phyloP scores from a whole-genome alignment of 2,113 vertebrate genomes.

The Tyto alba region DNA sequence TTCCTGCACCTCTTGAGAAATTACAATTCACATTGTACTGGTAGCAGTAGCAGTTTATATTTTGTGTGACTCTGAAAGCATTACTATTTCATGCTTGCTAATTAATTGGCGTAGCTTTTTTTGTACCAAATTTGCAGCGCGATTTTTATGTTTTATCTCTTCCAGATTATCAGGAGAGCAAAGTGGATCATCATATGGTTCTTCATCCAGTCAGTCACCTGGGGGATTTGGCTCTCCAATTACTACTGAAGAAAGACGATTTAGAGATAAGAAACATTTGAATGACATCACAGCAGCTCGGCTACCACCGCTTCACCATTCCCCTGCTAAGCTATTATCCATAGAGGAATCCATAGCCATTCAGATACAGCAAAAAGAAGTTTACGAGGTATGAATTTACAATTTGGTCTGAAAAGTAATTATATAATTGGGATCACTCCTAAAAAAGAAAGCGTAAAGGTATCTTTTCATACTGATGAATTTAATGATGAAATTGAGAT shows the following conservation, averaged over 20 bases:
- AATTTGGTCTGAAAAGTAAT: neutral
- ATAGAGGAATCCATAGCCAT: slow-evolving; percentile 84
- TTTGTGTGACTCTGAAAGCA: neutral
- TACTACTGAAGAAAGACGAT: slow-evolving; percentile 72
- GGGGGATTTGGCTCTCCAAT: slow-evolving; percentile 38
- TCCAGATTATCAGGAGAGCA: slow-evolving; percentile 72
- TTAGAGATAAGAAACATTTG: slow-evolving; percentile 83
- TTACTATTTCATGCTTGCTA: neutral
- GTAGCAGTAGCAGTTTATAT: neutral
- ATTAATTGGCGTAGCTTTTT: neutral
- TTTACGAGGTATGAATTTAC: slow-evolving; percentile 75
- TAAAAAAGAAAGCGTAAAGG: neutral
- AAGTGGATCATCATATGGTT: slow-evolving; percentile 47
- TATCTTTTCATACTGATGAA: neutral
- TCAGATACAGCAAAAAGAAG: slow-evolving; percentile 80
- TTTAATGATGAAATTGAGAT: neutral
- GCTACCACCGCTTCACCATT: slow-evolving; percentile 82
- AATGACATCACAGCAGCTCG: slow-evolving; percentile 90
- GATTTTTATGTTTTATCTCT: too few species aligned
- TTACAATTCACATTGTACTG: neutral
- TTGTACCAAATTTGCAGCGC: too few species aligned
- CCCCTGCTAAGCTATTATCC: slow-evolving; percentile 78
- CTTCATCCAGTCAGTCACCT: slow-evolving; percentile 64
- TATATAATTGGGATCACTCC: neutral
- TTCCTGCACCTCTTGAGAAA: neutral